Base-by-base conservation (phyloP, 2,113 vertebrate genomes). In the Saimiri boliviensis region DNA sequence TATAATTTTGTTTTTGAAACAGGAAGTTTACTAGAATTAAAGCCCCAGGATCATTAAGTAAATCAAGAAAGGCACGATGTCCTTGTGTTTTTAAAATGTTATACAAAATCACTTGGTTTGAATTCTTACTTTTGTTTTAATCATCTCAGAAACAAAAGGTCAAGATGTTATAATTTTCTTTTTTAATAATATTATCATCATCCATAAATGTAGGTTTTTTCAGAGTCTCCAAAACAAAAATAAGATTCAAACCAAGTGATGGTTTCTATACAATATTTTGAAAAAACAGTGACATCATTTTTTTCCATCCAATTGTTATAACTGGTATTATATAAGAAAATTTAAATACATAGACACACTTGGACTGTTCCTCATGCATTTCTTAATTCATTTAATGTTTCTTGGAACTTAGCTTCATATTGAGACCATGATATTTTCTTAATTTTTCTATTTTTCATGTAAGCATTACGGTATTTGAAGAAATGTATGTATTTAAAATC, bases 1-100 rank as follows among this genome's bases (percentile, higher is more conserved):
- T 70, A 35, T 66, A n/a, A 58, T 68, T 94, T 96, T 96, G 20
- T 85, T 86, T 52, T 84, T 94, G 25, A 89, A 93, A 95, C 54
- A 81, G 6, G 82, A 40, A 93, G 1, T 32, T 89, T 52, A 25
- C 25, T 90, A 11, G 37, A 91, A 88, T 68, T 77, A 74, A 87
- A 79, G 27, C 86, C 27, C 45, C 2, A 89, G 23, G 21, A 42
- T 68, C 23, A 82, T 40, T 79, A 86, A 81, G 63, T 76, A 42
- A 77, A 63, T 8, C 5, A 84, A 96, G 10, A 81, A 82, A 92
- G 49, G 32, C 6, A 70, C 3, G 25, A 47, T 76, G 5, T 27
- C 32, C 42, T 37, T 93, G 30, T 86, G 21, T 8, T 82, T 89
- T 58, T 2, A 91, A 56, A 81, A 63, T 19, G 27, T 56, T 45